Base-by-base conservation (phyloP, 1,140 invertebrate genomes). In the Phortica variegata region DNA sequence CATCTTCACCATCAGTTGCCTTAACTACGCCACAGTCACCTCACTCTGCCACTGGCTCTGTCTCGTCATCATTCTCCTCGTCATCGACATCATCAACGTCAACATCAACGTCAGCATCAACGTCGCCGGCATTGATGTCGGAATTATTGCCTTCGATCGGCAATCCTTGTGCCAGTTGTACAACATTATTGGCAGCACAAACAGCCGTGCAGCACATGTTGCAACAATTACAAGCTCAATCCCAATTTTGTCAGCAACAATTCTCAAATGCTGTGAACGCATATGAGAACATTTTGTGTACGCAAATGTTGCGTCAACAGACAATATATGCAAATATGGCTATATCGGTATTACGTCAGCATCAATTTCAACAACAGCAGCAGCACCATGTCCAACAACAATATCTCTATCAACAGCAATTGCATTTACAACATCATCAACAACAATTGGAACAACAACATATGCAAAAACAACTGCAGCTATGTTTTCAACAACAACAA, bases 391-490 rank as follows among this genome's bases (percentile, higher is more conserved):
- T 29, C 3, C 23, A 17, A 10, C 17, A 20, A 9, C 43, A 47
- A 6, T 21, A 40, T 2, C 41, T 36, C 8, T 21, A 34, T 16
- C 33, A 38, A 7, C 34, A 37, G 2, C 33, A 43, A 9, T 40
- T 43, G 23, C 32, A 13, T 2, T 17, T 16, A 15, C 47, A 43
- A 17, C 47, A 49, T n/a, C 23, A 38, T 4, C 34, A 33, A 9
- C 38, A 41, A n/a, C 46, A 34, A 3, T 9, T n/a, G 8, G 29
- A 43, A n/a, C 47, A 43, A 7, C 47, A 43, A 23, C 40, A 36
- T n/a, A 6, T 15, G 12, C 31, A 42, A 4, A 12, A n/a, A 16
- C 34, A 36, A 8, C 43, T 33, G 37, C 43, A 40, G 10, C 13
- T 12, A 3, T 31, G 29, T 20, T 20, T 23, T 13, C 37, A 36